phyloP scores from a whole-genome alignment of 2,888 invertebrate genomes.

The Acanthosepion pharaonis region DNA sequence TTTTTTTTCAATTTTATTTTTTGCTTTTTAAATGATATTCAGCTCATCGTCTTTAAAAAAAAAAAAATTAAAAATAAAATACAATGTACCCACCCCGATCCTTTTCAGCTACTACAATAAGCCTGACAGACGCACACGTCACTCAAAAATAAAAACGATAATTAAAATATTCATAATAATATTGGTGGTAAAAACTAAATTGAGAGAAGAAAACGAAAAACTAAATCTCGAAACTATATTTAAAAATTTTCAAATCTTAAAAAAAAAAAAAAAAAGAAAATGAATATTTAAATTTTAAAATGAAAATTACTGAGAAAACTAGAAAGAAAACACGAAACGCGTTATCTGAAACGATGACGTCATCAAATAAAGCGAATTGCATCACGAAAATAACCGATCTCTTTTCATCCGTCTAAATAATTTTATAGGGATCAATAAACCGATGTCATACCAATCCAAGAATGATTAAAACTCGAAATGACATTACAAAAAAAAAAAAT shows the following conservation, averaged over 20 bases:
- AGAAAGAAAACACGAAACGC: constrained; percentile 14
- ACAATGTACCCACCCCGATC: not conserved
- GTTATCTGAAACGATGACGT: not conserved
- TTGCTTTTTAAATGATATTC: not conserved
- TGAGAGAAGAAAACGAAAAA: too few species aligned
- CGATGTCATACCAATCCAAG: not conserved
- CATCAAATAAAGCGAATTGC: constrained; percentile 9
- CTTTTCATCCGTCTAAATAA: constrained; percentile 21
- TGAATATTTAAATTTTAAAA: not conserved
- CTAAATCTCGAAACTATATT: not conserved
- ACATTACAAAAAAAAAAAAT: not conserved
- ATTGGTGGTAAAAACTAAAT: too few species aligned
- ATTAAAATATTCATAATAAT: too few species aligned
- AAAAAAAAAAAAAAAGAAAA: not conserved
- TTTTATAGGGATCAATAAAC: not conserved
- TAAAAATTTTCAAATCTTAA: not conserved
- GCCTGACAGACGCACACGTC: not conserved
- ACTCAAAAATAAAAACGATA: not conserved
- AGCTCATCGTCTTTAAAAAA: not conserved
- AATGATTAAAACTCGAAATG: not conserved
- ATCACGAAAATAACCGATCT: not conserved
- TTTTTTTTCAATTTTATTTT: not conserved
- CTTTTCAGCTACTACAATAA: not conserved
- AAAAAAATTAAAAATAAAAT: not conserved
- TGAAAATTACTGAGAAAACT: not conserved